These are phyloP conservation scores for Drosophila pectinifera DNA, from an alignment of 1,140 invertebrate genomes.

Conservation along the genomic window DNA sequence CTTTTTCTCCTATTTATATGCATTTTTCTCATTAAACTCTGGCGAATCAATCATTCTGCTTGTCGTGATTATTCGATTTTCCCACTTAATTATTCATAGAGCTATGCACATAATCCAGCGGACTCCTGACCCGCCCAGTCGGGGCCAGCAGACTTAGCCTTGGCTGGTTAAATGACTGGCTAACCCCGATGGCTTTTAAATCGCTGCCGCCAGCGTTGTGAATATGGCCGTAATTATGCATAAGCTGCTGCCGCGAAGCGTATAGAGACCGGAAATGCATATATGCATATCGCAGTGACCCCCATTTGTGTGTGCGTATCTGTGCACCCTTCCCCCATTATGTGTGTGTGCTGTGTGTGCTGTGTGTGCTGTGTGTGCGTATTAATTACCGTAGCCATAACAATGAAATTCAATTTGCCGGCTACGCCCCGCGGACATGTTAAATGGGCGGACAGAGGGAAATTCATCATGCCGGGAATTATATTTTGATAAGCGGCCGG, in stretches of 20 bases:
- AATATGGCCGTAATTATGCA: slow-evolving; percentile 53
- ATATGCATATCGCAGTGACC: slow-evolving; percentile 27
- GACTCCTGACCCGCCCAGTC: not conserved
- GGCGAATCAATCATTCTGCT: not conserved
- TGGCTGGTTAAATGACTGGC: slow-evolving; percentile 25
- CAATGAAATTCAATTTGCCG: slow-evolving; percentile 66
- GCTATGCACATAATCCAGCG: not conserved
- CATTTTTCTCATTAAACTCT: not conserved
- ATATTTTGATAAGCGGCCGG: slow-evolving; percentile 63
- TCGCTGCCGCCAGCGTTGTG: slow-evolving; percentile 11
- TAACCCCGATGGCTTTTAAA: slow-evolving; percentile 33
- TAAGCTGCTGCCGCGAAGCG: slow-evolving; percentile 33
- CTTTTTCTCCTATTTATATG: not conserved
- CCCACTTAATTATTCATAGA: slow-evolving; percentile 6
- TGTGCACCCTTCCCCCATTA: not conserved
- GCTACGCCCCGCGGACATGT: slow-evolving; percentile 34
- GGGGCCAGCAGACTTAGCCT: slow-evolving; percentile 13
- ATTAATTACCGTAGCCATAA: slow-evolving; percentile 61
- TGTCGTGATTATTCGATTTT: slow-evolving; percentile 7
- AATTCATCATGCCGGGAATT: slow-evolving; percentile 61
- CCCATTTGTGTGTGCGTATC: slow-evolving; percentile 7
- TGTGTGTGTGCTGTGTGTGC: not conserved
- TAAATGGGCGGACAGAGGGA: slow-evolving; percentile 47
- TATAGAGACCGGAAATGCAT: slow-evolving; percentile 51
- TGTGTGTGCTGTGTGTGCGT: slow-evolving; percentile 21